Evolutionary conservation across 2,113 vertebrate genomes (phyloP).

Genomic region (Poeciliopsis prolifica): DNA sequence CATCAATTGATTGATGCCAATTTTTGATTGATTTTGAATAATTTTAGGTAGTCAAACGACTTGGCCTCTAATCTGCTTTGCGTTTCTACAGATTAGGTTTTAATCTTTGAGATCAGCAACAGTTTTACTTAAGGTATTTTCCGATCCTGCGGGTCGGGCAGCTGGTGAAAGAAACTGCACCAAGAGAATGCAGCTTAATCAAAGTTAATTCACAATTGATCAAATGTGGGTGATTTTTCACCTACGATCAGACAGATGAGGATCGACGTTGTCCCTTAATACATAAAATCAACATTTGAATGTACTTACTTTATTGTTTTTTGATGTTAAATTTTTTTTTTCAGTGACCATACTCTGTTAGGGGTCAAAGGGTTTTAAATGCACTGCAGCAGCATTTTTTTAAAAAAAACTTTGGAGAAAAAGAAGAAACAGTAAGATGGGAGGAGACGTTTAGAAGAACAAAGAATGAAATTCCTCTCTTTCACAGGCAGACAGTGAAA

Average conservation of each 20-base stretch:
- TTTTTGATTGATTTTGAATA: background rate
- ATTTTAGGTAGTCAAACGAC: background rate
- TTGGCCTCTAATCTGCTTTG: background rate
- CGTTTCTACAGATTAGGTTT: background rate
- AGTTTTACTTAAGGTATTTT: too few relatives aligned
- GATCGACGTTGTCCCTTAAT: too few relatives aligned
- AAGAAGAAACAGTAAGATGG: constrained; percentile 41
- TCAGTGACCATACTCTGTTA: too few relatives aligned
- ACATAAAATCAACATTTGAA: too few relatives aligned
- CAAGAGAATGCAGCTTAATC: too few relatives aligned
- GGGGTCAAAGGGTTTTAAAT: too few relatives aligned
- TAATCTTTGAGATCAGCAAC: background rate
- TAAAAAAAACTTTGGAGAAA: background rate
- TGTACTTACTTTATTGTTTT: too few relatives aligned
- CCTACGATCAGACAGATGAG: background rate
- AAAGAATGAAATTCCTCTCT: constrained; percentile 45
- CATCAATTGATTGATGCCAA: too few relatives aligned
- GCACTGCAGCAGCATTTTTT: too few relatives aligned
- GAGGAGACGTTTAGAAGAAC: constrained; percentile 61
- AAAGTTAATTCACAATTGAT: background rate
- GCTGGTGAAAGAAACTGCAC: too few relatives aligned
- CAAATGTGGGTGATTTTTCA: background rate
- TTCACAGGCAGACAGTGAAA: constrained; percentile 65
- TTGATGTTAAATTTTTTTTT: too few relatives aligned
- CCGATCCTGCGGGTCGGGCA: too few relatives aligned